A percentile compares a stretch with the other conserved stretches of the same genome.
These are phyloP conservation scores for Nothobranchius furzeri DNA, from an alignment of 2,113 vertebrate species.

Conservation along the genomic window DNA sequence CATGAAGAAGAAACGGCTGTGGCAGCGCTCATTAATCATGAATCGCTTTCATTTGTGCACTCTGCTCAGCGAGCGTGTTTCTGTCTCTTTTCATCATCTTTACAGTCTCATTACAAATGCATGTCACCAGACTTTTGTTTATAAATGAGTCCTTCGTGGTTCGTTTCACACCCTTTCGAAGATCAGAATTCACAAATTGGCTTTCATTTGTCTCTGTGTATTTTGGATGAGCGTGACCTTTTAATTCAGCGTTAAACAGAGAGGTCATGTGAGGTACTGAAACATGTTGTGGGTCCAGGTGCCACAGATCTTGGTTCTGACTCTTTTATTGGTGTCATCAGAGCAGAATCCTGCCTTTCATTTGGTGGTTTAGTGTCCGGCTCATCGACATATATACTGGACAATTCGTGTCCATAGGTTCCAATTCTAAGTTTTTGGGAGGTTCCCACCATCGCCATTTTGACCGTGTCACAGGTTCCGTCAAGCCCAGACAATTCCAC, in stretches of 20 bases:
- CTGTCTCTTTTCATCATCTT: conserved; percentile 6
- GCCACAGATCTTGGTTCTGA: neutral
- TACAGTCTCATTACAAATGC: neutral
- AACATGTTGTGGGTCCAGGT: neutral
- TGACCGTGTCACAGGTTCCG: too few relatives aligned
- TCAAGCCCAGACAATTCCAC: too few relatives aligned
- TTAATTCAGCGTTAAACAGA: neutral
- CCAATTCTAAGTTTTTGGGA: too few relatives aligned
- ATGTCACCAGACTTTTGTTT: neutral
- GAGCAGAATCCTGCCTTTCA: neutral
- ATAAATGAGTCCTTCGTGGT: neutral
- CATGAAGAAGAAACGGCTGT: neutral
- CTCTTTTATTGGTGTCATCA: neutral
- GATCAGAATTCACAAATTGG: neutral
- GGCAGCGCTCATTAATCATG: conserved; percentile 1
- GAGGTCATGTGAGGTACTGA: neutral
- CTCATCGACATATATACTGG: too few relatives aligned
- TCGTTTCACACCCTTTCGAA: neutral
- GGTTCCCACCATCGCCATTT: too few relatives aligned
- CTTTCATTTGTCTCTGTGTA: neutral
- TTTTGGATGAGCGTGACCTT: neutral
- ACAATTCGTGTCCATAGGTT: too few relatives aligned
- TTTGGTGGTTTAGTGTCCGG: neutral
- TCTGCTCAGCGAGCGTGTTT: neutral
- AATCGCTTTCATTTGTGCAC: neutral